Conservation (phyloP, 2,113 vertebrate species). For the Hirundichthys speculiger region DNA sequence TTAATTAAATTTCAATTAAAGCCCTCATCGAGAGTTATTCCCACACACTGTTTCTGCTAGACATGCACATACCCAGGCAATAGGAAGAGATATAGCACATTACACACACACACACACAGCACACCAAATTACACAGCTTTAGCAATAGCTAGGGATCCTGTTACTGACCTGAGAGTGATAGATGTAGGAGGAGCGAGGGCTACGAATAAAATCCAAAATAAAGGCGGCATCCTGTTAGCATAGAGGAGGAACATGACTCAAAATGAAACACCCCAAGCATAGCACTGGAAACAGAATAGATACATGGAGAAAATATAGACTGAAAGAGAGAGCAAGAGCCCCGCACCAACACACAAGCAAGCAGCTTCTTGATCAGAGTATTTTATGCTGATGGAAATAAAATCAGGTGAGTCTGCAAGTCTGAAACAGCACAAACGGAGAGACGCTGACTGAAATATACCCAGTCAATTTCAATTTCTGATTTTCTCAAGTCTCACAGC, state of each 20-base stretch:
- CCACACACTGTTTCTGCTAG: too few species aligned
- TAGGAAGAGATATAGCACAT: neutral
- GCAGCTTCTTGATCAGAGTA: neutral
- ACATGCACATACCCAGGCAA: too few species aligned
- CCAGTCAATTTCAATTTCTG: too few species aligned
- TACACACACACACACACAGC: slow-evolving; percentile 16
- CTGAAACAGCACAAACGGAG: slow-evolving; percentile 19
- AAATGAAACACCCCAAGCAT: slow-evolving; percentile 55
- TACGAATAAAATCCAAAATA: slow-evolving; percentile 93
- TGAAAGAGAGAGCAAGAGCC: slow-evolving; percentile 50
- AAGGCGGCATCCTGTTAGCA: slow-evolving; percentile 81
- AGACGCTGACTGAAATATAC: too few species aligned
- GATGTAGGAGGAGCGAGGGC: slow-evolving; percentile 87
- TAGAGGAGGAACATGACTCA: slow-evolving; percentile 61
- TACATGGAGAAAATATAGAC: slow-evolving; percentile 11
- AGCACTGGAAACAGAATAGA: slow-evolving; percentile 34
- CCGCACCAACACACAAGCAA: slow-evolving; percentile 31
- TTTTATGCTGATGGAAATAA: neutral
- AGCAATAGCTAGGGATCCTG: neutral
- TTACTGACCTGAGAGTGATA: slow-evolving; percentile 91
- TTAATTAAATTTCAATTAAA: too few species aligned
- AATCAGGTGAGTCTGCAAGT: neutral
- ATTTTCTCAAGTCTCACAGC: too few species aligned
- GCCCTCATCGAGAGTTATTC: too few species aligned
- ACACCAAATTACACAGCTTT: slow-evolving; percentile 6